phyloP scores from a whole-genome alignment of 2,888 invertebrate genomes.

The Thymelicus lineola region DNA sequence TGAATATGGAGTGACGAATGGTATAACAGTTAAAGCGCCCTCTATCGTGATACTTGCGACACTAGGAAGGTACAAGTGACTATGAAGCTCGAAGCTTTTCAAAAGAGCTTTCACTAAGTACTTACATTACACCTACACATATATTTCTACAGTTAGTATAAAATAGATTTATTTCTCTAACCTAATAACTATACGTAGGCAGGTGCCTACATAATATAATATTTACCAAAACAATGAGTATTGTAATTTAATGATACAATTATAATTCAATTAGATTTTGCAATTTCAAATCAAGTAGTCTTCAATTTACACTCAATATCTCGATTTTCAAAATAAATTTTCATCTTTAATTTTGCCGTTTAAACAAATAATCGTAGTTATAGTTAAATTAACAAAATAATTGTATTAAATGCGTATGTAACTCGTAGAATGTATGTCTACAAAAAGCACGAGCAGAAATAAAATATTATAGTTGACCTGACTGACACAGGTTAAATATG shows the following conservation, averaged over 20 bases:
- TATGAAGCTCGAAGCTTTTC: constrained; percentile 64
- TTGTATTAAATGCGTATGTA: no score
- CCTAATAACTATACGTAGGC: constrained; percentile 68
- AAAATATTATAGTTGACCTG: no score
- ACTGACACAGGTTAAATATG: no score
- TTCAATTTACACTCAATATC: no score
- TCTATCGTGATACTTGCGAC: constrained; percentile 58
- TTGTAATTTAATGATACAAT: constrained; percentile 41
- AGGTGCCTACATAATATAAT: constrained; percentile 46
- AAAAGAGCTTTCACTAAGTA: constrained; percentile 52
- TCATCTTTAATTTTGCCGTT: no score
- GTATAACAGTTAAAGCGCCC: constrained; percentile 50
- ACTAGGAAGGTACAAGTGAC: constrained; percentile 58
- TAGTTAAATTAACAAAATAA: no score
- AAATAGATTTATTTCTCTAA: constrained; percentile 79
- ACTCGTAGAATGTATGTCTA: no score
- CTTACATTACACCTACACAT: constrained; percentile 48
- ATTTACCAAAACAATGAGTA: constrained; percentile 60
- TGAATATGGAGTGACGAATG: constrained; percentile 18
- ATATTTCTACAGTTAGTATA: constrained; percentile 71
- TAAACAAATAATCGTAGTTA: no score
- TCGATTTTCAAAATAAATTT: no score
- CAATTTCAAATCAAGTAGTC: not conserved
- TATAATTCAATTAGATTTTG: constrained; percentile 36
- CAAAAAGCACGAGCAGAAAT: no score